Base-by-base conservation (phyloP, 2,888 invertebrate species). In the Melieria picta region DNA sequence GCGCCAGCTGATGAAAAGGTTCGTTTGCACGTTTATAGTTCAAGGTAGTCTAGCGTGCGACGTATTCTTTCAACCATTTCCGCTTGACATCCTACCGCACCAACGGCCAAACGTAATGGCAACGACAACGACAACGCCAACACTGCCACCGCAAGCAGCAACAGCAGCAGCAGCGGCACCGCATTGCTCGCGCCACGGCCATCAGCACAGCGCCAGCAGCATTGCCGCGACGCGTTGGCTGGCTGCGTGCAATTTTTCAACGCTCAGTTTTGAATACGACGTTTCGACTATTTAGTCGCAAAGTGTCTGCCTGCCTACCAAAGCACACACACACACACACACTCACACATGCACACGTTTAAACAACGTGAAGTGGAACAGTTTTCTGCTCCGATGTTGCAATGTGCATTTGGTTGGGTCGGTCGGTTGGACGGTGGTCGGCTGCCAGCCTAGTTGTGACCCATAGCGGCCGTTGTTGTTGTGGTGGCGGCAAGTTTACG, bases 21-120 rank as follows among this genome's bases (percentile, higher is more conserved):
- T 61, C 71, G 62, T 16, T 61, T 13, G 63, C 63, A n/a, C 69
- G 63, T 69, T 69, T 69, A 69, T 70, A 60, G 72, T 72, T 72
- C 74, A 74, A 74, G 74, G 74, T 72, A 70, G 72, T 72, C 72
- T 69, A 69, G 72, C 63, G 72, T 70, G 56, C 57, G 47, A 30
- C 57, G 58, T 71, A 50, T 55, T 64, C 43, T 67, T 45, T 57
- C 46, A 66, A 57, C 47, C 13, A 71, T 52, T 71, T 67, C 66
- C 72, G 72, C 55, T 64, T 61, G 68, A 60, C 63, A 68, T 72
- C 56, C 68, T 50, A 60, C 68, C 7, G 61, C 16, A 50, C 11
- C 50, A 7, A 55, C 42, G 16, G 16, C 11, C 65, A 65, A 11
- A 50, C 52, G n/a, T 30, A 30, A 50, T n/a, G n/a, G n/a, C 52